These are phyloP conservation scores for Diabrotica virgifera DNA, from an alignment of 1,140 invertebrate genomes.

Conservation along the genomic window DNA sequence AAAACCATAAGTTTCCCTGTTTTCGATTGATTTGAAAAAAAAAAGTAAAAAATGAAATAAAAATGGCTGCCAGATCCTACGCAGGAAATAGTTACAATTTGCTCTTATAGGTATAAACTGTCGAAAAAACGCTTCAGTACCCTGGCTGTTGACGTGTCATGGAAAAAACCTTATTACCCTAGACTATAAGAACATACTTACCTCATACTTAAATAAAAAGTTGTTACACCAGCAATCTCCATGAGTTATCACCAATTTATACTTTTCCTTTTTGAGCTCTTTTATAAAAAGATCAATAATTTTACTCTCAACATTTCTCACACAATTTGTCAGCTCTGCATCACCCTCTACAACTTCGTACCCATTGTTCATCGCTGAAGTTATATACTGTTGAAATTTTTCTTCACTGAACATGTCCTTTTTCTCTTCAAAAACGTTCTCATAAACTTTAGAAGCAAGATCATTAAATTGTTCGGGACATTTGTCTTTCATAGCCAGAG, in stretches of 20 bases:
- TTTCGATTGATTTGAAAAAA: no score
- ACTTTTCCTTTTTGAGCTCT: neutral
- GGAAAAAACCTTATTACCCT: no score
- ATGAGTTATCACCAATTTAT: slow-evolving; percentile 48
- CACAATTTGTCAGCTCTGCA: slow-evolving; percentile 10
- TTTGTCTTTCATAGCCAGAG: slow-evolving; percentile 51
- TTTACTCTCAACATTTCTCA: slow-evolving; percentile 23
- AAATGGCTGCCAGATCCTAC: no score
- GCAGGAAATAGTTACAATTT: no score
- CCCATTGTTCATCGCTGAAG: slow-evolving; percentile 17
- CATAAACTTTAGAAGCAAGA: slow-evolving; percentile 28
- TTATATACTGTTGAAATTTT: slow-evolving; percentile 36
- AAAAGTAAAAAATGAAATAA: no score
- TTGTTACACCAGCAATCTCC: slow-evolving; percentile 58
- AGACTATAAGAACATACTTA: slow-evolving; percentile 21
- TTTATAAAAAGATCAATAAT: slow-evolving; percentile 19
- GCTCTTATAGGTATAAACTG: no score
- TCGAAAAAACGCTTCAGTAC: no score
- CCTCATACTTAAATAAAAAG: slow-evolving; percentile 55
- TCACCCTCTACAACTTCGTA: slow-evolving; percentile 18
- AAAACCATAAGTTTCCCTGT: no score
- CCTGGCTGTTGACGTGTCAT: no score
- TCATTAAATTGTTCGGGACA: slow-evolving; percentile 41
- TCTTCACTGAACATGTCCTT: neutral
- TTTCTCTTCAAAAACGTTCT: slow-evolving; percentile 33